Base-by-base conservation (phyloP, 2,797 vertebrate species). In the Iguana delicatissima region DNA sequence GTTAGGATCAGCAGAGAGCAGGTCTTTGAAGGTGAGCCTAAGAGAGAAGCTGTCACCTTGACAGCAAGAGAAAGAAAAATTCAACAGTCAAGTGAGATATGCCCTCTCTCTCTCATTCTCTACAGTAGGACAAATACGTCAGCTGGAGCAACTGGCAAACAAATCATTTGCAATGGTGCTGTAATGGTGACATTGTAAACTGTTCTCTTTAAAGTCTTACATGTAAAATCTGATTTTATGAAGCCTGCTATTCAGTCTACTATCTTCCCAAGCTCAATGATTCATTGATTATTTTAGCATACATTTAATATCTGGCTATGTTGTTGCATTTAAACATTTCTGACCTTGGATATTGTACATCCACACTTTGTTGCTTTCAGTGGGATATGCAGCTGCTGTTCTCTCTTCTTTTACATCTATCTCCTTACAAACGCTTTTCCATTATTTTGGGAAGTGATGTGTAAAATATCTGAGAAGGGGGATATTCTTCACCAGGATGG, bases 1-100 rank as follows among this genome's bases (percentile, higher is more conserved):
- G 99, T 98, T 96, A 99, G 97, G 74, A 99, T 97, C 95, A 99
- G 98, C 67, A 99, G 97, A 42, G 99, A 99, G 93, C 98, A 98
- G 0, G 98, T 97, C 90, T 98, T 98, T 12, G 98, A 97, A 93
- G 98, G 98, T 0, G 98, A 97, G 94, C 98, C 98, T 96, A 98
- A 96, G 96, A 98, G 98, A 35, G 98, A 98, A 8, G 98, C 98
- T 1, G 98, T 98, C 96, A 99, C 98, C 99, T 99, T 96, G 86
- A 95, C 3, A 94, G 91, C 89, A 14, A 95, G 77, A 96, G 72
- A 93, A 92, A 72, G 6, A 12, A 87, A 94, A 96, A 93, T 88
- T 95, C 0, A 90, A 67, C 32, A 80, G 79, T 77, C 81, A 55
- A 89, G 81, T 67, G 86, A 88, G 89, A 93, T 13, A 3, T 35